A percentile compares a stretch with the other conserved stretches of the same genome.
phyloP scores from a whole-genome alignment of 1,140 invertebrate genomes.

The Heliothis subflexa region DNA sequence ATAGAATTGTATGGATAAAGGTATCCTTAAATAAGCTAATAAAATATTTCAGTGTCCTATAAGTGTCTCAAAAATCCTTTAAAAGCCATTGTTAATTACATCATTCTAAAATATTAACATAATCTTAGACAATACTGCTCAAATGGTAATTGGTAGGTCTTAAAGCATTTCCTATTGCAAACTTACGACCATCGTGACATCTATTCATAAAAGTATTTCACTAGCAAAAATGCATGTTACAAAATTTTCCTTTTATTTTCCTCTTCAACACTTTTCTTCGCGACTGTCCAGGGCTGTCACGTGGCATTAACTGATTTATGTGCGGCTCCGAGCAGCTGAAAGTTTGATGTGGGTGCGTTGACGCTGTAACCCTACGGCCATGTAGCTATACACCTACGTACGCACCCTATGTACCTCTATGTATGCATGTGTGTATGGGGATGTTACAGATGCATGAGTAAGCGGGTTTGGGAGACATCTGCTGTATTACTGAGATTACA shows the following conservation, averaged over 20 bases:
- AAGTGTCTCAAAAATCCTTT: no score
- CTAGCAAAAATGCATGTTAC: background rate
- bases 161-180: no score
- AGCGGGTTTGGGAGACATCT: slow-evolving; percentile 18
- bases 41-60: no score
- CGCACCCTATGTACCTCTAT: slow-evolving; percentile 15
- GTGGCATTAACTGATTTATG: slow-evolving; percentile 60
- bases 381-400: background rate
- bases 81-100: no score
- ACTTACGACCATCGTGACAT: no score
- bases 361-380: slow-evolving; percentile 50
- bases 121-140: no score
- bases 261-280: slow-evolving; percentile 45
- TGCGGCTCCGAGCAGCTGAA: slow-evolving; percentile 68
- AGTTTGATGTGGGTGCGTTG: slow-evolving; percentile 73
- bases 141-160: no score
- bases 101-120: no score
- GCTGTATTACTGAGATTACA: slow-evolving; percentile 6
- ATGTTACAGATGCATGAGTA: slow-evolving; percentile 21
- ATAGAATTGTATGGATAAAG: no score
- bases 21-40: no score
- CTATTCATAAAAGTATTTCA: no score
- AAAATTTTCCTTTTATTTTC: background rate
- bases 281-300: slow-evolving; percentile 61
- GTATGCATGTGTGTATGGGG: background rate